These are phyloP conservation scores for Acheta domesticus DNA, from an alignment of 2,888 invertebrate species.

Conservation along the genomic window DNA sequence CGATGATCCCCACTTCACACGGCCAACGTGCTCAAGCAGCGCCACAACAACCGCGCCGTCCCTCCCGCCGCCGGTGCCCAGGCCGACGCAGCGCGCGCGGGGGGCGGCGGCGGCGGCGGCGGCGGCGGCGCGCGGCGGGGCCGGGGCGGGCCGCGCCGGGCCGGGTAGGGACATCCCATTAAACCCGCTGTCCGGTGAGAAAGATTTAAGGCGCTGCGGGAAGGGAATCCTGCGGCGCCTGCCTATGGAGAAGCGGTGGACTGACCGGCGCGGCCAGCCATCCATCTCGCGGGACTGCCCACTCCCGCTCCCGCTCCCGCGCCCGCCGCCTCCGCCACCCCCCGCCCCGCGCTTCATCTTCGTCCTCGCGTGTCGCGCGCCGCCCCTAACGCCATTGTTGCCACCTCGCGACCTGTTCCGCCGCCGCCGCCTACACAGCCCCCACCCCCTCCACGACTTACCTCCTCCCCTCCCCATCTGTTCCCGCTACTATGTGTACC, in stretches of 20 bases:
- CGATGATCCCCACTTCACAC: no score
- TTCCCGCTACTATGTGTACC: no score
- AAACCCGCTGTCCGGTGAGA: conserved; percentile 33
- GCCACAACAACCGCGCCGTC: no score
- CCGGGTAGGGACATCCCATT: conserved; percentile 32
- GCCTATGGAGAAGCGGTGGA: not conserved
- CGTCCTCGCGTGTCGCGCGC: no score
- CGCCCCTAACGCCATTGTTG: no score
- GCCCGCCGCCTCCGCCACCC: not conserved
- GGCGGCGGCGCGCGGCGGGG: not conserved
- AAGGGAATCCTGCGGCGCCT: conserved; percentile 33
- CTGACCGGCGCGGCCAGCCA: not conserved
- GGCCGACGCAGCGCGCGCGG: not conserved
- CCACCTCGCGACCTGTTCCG: no score
- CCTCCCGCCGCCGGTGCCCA: no score
- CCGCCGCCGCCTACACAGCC: no score
- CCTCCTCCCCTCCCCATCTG: no score
- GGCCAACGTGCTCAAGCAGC: no score
- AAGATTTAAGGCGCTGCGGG: conserved; percentile 33
- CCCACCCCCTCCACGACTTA: no score
- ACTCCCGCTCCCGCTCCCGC: not conserved
- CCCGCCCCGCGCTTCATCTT: not conserved
- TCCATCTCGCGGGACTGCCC: not conserved
- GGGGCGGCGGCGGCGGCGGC: not conserved
- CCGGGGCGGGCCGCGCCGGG: not conserved